phyloP scores from a whole-genome alignment of 1,140 invertebrate genomes.

The Melipona quadrifasciata region DNA sequence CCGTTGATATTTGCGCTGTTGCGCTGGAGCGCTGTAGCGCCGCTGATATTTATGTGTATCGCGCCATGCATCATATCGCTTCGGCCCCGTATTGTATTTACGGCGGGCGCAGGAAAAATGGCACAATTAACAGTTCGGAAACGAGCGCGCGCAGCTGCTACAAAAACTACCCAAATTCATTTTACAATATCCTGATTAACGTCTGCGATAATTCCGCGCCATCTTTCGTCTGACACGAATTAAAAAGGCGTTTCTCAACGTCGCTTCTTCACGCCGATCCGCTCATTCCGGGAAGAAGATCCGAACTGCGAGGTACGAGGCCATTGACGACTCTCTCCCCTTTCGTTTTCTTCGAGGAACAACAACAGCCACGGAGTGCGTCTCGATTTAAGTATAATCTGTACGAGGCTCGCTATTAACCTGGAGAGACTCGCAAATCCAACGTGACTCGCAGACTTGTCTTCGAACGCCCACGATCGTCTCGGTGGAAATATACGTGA shows the following conservation, averaged over 20 bases:
- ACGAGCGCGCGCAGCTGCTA: conserved; percentile 46
- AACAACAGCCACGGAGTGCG: not conserved
- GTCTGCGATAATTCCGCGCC: conserved; percentile 27
- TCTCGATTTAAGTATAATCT: not conserved
- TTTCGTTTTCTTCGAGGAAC: not conserved
- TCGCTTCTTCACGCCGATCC: not conserved
- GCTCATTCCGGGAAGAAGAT: too few species aligned
- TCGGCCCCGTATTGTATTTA: conserved; percentile 61
- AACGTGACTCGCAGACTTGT: not conserved
- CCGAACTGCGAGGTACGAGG: too few species aligned
- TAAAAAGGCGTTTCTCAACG: not conserved
- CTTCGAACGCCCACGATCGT: not conserved
- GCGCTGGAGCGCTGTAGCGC: conserved; percentile 51
- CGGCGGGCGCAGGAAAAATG: conserved; percentile 46
- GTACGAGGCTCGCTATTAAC: not conserved
- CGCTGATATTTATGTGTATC: conserved; percentile 62
- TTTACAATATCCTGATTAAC: conserved; percentile 52
- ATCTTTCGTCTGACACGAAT: conserved; percentile 20
- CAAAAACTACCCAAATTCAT: conserved; percentile 47
- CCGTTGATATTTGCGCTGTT: conserved; percentile 59
- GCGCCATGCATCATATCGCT: conserved; percentile 60
- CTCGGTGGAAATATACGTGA: not conserved
- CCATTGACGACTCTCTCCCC: not conserved
- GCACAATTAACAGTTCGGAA: conserved; percentile 51
- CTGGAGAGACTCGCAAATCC: not conserved